Evolutionary conservation across 2,888 invertebrate genomes (phyloP).

Genomic region (Acanthosepion lycidas): DNA sequence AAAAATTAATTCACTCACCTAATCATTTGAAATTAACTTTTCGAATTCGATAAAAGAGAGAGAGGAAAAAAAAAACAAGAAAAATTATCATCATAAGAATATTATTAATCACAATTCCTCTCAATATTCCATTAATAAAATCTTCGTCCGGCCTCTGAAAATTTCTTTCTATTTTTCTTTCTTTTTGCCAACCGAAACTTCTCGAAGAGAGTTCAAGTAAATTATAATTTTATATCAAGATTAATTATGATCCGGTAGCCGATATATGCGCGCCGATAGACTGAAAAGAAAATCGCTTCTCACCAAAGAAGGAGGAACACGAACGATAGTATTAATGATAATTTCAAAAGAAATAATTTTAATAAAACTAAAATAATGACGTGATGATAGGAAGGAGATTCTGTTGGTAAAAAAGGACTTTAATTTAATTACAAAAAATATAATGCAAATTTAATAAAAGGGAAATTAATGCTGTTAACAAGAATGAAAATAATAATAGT

Average conservation of each 20-base stretch:
- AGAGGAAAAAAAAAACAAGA: not conserved
- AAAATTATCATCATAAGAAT: not conserved
- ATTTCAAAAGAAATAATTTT: not conserved
- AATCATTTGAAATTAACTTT: slow-evolving; percentile 33
- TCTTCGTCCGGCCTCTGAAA: not conserved
- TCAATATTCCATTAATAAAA: not conserved
- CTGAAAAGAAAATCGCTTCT: not conserved
- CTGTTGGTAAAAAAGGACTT: not conserved
- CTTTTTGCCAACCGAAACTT: not conserved
- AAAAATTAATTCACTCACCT: not conserved
- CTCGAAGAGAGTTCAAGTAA: not conserved
- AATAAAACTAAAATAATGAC: not conserved
- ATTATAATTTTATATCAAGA: slow-evolving; percentile 16
- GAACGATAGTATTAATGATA: not conserved
- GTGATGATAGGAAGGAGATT: not conserved
- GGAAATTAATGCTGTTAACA: not conserved
- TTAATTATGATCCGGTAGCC: not conserved
- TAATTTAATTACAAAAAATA: not conserved
- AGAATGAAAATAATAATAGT: not conserved
- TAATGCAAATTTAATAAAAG: not conserved
- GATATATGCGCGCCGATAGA: not conserved
- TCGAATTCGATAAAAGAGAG: not conserved
- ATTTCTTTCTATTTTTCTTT: not conserved
- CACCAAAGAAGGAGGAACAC: not conserved
- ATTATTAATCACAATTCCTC: not conserved